These are phyloP conservation scores for Sinocyclocheilus grahami DNA, from an alignment of 2,113 vertebrate species.

Conservation along the genomic window DNA sequence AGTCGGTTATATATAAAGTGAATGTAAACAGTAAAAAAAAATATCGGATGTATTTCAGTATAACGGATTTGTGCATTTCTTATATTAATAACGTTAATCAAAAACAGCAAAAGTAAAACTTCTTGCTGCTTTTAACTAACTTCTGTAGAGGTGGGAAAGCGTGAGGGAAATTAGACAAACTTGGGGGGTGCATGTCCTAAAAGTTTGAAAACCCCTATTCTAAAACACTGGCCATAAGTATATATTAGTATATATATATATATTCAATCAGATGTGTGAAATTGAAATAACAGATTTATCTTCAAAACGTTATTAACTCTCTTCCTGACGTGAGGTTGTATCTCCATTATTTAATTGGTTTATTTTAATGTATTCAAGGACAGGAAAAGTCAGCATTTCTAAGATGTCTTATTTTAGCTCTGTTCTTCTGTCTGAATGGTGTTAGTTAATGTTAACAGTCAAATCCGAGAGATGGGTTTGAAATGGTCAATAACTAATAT, in stretches of 20 bases:
- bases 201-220: neutral
- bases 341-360: neutral
- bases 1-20: no score
- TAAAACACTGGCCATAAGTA: neutral
- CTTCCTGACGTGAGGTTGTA: neutral
- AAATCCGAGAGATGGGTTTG: neutral
- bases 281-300: neutral
- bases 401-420: constrained; percentile 1
- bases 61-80: no score
- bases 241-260: no score
- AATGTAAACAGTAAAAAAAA: no score
- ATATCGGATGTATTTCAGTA: no score
- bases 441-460: constrained; percentile 1
- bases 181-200: no score
- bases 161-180: no score
- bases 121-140: no score
- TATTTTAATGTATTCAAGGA: neutral
- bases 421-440: neutral
- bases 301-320: neutral
- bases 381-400: neutral
- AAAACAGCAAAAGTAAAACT: no score
- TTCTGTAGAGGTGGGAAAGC: no score
- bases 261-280: neutral
- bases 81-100: no score
- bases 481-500: neutral